Evolutionary conservation across 2,888 invertebrate species (phyloP).

Genomic region (Cistogaster globosa): DNA sequence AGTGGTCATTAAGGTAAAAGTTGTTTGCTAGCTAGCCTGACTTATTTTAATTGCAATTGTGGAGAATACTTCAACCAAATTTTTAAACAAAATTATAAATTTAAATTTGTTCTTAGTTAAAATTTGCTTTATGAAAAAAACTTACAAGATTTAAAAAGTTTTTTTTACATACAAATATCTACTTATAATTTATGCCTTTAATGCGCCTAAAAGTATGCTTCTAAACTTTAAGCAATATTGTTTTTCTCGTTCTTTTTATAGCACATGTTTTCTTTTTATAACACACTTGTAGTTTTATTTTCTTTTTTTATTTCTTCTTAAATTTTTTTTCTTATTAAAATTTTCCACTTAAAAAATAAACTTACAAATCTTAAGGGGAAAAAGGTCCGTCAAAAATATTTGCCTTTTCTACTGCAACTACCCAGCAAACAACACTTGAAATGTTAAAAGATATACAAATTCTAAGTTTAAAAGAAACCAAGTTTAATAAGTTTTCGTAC

Average conservation of each 20-base stretch:
- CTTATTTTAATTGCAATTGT: constrained; percentile 66
- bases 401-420: constrained; percentile 42
- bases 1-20: constrained; percentile 68
- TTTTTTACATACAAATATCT: constrained; percentile 6
- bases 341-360: constrained; percentile 6
- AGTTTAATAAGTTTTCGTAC: constrained; percentile 71
- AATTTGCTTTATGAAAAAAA: not conserved
- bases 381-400: constrained; percentile 56
- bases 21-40: constrained; percentile 30
- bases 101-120: constrained; percentile 14
- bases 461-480: constrained; percentile 29
- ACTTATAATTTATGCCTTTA: constrained; percentile 10
- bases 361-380: constrained; percentile 40
- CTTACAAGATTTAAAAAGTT: not conserved
- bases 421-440: constrained; percentile 63
- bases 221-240: constrained; percentile 3
- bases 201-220: constrained; percentile 55
- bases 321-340: constrained; percentile 52
- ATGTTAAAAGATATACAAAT: constrained; percentile 22
- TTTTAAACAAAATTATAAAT: not conserved
- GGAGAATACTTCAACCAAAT: not conserved
- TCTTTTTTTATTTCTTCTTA: constrained; percentile 13
- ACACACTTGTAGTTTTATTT: constrained; percentile 11
- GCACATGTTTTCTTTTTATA: constrained; percentile 17
- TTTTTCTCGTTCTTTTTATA: not conserved